Conservation (phyloP, 2,113 vertebrate species). For the Menura novaehollandiae region DNA sequence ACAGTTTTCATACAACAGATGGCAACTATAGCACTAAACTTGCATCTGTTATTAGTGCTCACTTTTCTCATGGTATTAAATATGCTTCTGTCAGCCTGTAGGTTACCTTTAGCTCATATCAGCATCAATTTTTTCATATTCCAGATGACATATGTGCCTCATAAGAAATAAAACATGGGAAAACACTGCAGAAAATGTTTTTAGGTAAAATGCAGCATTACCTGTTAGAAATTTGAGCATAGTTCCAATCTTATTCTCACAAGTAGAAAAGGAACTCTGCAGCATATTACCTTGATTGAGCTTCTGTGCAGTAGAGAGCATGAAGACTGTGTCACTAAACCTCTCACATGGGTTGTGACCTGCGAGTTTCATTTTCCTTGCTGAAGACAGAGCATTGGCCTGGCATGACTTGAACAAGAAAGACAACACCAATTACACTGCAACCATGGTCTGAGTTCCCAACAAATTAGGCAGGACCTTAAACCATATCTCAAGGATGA, state of each 20-base stretch:
- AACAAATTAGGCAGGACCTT: not conserved
- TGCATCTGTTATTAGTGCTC: not conserved
- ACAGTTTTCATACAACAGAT: not conserved
- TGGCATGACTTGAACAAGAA: not conserved
- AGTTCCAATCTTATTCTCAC: not conserved
- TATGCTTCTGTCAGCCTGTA: not conserved
- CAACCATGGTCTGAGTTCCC: not conserved
- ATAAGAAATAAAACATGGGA: not conserved
- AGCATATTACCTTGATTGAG: not conserved
- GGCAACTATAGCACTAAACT: not conserved
- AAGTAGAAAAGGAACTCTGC: not conserved
- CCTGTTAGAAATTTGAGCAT: not conserved
- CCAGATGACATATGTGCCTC: not conserved
- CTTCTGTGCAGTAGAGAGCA: not conserved
- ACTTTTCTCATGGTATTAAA: not conserved
- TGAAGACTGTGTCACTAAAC: not conserved
- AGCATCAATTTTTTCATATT: not conserved
- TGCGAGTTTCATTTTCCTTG: not conserved
- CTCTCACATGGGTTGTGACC: not conserved
- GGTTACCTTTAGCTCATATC: not conserved
- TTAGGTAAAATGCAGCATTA: not conserved
- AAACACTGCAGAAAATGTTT: not conserved
- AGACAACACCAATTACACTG: not conserved
- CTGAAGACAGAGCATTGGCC: not conserved
- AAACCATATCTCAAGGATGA: not conserved